Conservation (phyloP, 2,797 vertebrate species). For the Sparidentex hasta region DNA sequence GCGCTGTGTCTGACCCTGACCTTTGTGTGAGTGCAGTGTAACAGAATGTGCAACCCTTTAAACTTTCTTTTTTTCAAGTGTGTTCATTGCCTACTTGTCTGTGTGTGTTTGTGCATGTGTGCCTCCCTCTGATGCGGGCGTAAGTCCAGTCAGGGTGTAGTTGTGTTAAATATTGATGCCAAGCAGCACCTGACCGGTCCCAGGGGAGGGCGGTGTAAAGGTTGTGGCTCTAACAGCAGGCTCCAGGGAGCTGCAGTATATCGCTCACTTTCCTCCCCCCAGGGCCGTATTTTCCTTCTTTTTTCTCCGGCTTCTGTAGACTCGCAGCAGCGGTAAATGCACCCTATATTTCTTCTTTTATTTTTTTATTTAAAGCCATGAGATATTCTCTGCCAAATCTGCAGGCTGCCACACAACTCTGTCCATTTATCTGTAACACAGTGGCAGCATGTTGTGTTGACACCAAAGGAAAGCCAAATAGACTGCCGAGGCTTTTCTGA, state of each 20-base stretch:
- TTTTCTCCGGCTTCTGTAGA: conserved; percentile 28
- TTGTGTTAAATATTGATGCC: conserved; percentile 75
- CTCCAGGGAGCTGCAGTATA: conserved; percentile 55
- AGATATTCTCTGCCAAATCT: conserved; percentile 49
- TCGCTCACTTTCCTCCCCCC: conserved; percentile 54
- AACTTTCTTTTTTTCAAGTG: conserved; percentile 7
- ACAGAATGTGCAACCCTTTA: conserved; percentile 1
- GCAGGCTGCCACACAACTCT: conserved; percentile 40
- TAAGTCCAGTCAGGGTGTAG: conserved; percentile 52
- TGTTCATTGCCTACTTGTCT: neutral
- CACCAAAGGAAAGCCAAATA: conserved; percentile 47
- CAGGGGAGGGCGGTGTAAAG: conserved; percentile 65
- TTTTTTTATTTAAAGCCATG: conserved; percentile 40
- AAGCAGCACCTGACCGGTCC: conserved; percentile 54
- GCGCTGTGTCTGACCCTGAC: conserved; percentile 31
- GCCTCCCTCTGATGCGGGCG: conserved; percentile 26
- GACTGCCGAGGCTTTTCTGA: conserved; percentile 22
- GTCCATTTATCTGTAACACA: conserved; percentile 44
- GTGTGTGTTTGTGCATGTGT: conserved; percentile 16
- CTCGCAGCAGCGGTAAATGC: conserved; percentile 48
- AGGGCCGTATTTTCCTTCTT: conserved; percentile 43
- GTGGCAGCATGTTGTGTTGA: conserved; percentile 48
- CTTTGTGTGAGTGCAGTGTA: conserved; percentile 31
- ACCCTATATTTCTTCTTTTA: conserved; percentile 33
- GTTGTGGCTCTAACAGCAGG: conserved; percentile 66